Evolutionary conservation across 2,888 invertebrate genomes (phyloP).

Genomic region (Ceriagrion tenellum): DNA sequence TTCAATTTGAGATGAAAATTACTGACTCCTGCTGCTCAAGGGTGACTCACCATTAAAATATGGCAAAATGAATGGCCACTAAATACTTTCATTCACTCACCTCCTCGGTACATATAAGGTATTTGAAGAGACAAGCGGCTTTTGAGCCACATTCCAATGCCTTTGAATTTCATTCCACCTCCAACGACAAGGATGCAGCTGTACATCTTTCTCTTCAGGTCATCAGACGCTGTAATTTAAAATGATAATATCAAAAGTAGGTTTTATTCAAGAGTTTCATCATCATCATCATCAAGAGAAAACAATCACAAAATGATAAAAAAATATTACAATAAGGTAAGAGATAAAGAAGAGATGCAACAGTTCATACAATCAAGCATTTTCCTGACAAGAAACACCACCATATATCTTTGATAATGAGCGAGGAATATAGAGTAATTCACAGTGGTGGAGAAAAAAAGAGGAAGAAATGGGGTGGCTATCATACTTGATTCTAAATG

Average conservation of each 20-base stretch:
- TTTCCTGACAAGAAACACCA: too few species aligned
- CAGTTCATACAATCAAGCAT: too few species aligned
- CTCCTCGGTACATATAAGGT: constrained; percentile 87
- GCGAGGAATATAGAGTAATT: too few species aligned
- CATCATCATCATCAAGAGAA: not conserved
- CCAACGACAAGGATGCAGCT: constrained; percentile 95
- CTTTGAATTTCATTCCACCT: constrained; percentile 93
- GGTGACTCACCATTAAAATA: not conserved
- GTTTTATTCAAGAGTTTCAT: too few species aligned
- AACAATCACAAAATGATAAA: too few species aligned
- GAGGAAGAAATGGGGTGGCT: too few species aligned
- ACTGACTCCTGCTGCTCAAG: not conserved
- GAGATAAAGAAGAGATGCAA: too few species aligned
- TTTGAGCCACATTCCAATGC: constrained; percentile 92
- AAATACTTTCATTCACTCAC: constrained; percentile 74
- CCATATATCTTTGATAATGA: too few species aligned
- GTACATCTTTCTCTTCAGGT: constrained; percentile 95
- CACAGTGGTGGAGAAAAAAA: too few species aligned
- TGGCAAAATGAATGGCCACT: not conserved
- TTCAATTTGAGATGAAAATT: not conserved
- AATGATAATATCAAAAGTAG: constrained; percentile 51
- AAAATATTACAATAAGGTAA: too few species aligned
- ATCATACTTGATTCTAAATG: too few species aligned
- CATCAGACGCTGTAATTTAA: constrained; percentile 84
- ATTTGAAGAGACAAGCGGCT: constrained; percentile 91